Percentiles rank a stretch among this genome's conserved stretches.
phyloP scores from a whole-genome alignment of 2,888 invertebrate genomes.

The Amphimallon solstitiale region DNA sequence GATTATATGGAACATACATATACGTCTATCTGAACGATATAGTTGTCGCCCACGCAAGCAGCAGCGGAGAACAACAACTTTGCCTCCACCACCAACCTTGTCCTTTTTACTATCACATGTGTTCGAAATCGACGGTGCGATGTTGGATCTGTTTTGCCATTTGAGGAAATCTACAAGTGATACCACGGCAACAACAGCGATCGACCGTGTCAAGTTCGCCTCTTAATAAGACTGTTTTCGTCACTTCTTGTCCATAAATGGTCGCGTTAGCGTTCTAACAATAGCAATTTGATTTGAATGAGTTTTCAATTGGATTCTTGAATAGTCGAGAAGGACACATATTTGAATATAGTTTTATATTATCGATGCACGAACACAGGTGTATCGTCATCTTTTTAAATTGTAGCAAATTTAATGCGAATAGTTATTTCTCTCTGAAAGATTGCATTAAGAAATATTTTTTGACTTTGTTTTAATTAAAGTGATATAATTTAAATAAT shows the following conservation, averaged over 20 bases:
- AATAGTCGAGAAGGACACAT: not conserved
- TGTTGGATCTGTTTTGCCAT: constrained; percentile 35
- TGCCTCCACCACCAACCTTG: constrained; percentile 31
- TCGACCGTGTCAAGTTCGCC: constrained; percentile 31
- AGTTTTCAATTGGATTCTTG: not conserved
- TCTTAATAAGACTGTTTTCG: constrained; percentile 37
- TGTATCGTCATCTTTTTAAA: too few relatives aligned
- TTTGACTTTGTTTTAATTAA: too few relatives aligned
- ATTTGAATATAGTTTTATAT: too few relatives aligned
- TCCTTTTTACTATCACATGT: constrained; percentile 33
- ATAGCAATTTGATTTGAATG: constrained; percentile 22
- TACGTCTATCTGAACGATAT: too few relatives aligned
- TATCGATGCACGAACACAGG: too few relatives aligned
- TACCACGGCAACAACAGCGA: constrained; percentile 4
- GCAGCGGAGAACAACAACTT: constrained; percentile 9
- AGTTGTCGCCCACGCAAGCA: constrained; percentile 26
- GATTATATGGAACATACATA: too few relatives aligned
- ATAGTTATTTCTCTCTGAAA: too few relatives aligned
- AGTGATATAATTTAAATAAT: too few relatives aligned
- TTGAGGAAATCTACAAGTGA: constrained; percentile 39
- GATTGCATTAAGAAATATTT: too few relatives aligned
- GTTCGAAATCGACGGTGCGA: not conserved
- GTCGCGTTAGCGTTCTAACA: constrained; percentile 11
- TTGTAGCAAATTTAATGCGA: too few relatives aligned
- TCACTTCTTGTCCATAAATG: constrained; percentile 16